Evolutionary conservation across 2,113 vertebrate species (phyloP), one percentile per base, ranked within the genome.

Genomic region (Sterna hirundo): DNA sequence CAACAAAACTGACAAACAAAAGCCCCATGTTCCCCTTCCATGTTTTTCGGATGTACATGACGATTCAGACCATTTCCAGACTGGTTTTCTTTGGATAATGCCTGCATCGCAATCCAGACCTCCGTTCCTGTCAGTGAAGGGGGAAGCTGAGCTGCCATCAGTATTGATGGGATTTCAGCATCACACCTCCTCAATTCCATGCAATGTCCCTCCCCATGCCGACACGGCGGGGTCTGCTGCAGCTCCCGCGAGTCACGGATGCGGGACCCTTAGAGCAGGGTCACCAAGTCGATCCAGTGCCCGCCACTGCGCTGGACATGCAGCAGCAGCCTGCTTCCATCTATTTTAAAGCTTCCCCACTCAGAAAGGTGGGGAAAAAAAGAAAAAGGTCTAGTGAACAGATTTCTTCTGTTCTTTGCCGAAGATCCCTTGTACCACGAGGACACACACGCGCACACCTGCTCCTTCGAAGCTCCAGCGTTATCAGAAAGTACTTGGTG

Each of bases 351-450:
- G 32, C 54, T 64, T 83, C 30, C 47, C 26, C 7, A 3, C 40
- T 30, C 25, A 68, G 38, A 84, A 81, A n/a, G 46, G 46, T 46
- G 46, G 46, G 46, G 46, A 15, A 20, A 30, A 26, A 34, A 58
- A 8, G 17, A 16, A 30, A 26, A 42, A 32, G 29, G 62, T 49
- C 54, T 11, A n/a, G 26, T 23, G 54, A 40, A 60, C 18, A 57
- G 9, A 54, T 72, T 80, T 61, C 75, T 68, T 78, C 26, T 94
- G 54, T 34, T 77, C 54, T 74, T 60, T 40, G 20, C 38, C 7
- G 7, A 69, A 58, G 58, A 58, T 72, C n/a, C 74, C 83, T 68
- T 0, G 1, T 38, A 38, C 23, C 49, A 22, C 0, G 1, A 29
- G 62, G n/a, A 36, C 44, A 32, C 27, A 40, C 36, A 11, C 30